Conservation (phyloP, 2,888 invertebrate species). For the Geophilus truncorum region DNA sequence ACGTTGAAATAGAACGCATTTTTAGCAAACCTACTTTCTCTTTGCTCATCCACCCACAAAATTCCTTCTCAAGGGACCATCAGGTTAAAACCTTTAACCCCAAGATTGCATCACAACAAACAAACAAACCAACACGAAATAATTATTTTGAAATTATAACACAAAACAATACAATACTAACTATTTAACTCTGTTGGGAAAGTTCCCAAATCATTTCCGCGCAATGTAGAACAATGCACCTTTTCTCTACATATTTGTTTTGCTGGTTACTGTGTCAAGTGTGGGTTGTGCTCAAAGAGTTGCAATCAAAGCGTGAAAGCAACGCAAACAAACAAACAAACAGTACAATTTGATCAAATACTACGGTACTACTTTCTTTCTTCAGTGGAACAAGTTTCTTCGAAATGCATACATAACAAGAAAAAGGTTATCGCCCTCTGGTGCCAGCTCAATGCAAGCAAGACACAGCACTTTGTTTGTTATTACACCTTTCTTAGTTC, state of each 20-base stretch:
- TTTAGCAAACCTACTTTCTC: constrained; percentile 7
- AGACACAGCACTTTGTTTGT: neutral
- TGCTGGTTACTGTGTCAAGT: neutral
- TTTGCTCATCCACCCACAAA: constrained; percentile 2
- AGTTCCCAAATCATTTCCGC: neutral
- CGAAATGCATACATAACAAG: neutral
- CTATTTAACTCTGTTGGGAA: neutral
- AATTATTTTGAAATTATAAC: neutral
- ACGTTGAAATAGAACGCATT: neutral
- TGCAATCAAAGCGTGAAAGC: neutral
- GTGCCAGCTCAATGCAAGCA: neutral
- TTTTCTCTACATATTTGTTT: neutral
- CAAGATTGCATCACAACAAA: neutral
- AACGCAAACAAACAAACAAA: neutral
- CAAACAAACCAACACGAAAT: neutral
- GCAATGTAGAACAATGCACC: neutral
- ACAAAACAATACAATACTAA: neutral
- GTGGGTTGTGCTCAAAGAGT: neutral
- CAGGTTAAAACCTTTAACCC: neutral
- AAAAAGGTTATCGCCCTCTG: neutral
- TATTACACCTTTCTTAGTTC: neutral
- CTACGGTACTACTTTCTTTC: too few species aligned
- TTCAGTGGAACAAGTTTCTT: neutral
- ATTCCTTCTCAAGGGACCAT: neutral
- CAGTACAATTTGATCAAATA: neutral